phyloP scores from a whole-genome alignment of 2,888 invertebrate species.

The Ochropacha duplaris region DNA sequence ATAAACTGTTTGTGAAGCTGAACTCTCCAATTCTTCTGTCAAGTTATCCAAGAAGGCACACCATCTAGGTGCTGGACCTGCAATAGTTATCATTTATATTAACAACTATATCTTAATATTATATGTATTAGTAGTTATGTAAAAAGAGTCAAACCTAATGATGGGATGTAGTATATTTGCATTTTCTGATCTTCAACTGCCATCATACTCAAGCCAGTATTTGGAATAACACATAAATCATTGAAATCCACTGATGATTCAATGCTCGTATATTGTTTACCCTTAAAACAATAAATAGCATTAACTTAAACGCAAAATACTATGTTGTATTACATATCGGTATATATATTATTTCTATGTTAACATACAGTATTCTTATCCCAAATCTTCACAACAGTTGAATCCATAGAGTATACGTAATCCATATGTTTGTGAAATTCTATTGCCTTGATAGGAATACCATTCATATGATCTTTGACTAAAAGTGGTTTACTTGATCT shows the following conservation, averaged over 20 bases:
- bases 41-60: conserved; percentile 98
- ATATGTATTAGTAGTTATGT: not conserved
- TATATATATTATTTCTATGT: no score
- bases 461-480: conserved; percentile 97
- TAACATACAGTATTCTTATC: conserved; percentile 89
- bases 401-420: conserved; percentile 94
- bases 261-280: conserved; percentile 96
- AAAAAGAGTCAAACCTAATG: conserved; percentile 74
- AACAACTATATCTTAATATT: not conserved
- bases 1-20: conserved; percentile 92
- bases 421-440: conserved; percentile 92
- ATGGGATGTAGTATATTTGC: conserved; percentile 96
- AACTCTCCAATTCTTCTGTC: conserved; percentile 98
- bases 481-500: conserved; percentile 94
- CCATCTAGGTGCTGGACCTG: conserved; percentile 98
- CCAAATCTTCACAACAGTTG: conserved; percentile 95
- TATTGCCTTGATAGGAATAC: conserved; percentile 93
- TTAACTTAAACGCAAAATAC: not conserved
- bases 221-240: conserved; percentile 94
- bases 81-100: conserved; percentile 12
- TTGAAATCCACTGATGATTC: conserved; percentile 94
- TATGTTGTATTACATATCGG: conserved; percentile 11
- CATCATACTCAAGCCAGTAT: conserved; percentile 95
- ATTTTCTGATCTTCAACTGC: conserved; percentile 98
- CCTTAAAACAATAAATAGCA: conserved; percentile 79